Conservation (phyloP, 2,797 vertebrate species). For the Sebastes nivosus region DNA sequence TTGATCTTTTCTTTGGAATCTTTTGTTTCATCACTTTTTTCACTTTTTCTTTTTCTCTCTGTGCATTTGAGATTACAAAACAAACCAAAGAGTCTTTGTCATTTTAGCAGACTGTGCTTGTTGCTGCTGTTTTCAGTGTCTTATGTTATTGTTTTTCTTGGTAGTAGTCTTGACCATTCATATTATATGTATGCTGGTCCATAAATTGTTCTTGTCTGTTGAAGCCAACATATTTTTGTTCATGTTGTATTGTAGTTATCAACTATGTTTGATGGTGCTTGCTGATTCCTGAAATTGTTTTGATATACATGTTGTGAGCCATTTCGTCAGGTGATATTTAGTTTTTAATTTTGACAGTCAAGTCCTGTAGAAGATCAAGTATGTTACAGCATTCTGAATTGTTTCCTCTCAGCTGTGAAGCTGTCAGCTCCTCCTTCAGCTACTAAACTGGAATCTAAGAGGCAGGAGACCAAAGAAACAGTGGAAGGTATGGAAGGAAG, state of each 20-base stretch:
- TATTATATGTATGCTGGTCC: not conserved
- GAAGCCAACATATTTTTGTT: not conserved
- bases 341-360: not conserved
- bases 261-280: not conserved
- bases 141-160: not conserved
- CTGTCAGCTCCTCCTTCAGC: conserved; percentile 18
- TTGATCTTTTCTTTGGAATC: not conserved
- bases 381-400: conserved; percentile 16
- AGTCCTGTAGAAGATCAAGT: not conserved
- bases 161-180: not conserved
- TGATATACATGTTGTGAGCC: not conserved
- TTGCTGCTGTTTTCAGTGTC: not conserved
- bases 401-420: conserved; percentile 53
- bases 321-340: not conserved
- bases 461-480: conserved; percentile 47
- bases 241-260: not conserved
- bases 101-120: not conserved
- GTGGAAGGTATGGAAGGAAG: conserved; percentile 49
- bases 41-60: not conserved
- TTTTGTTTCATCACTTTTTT: not conserved
- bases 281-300: not conserved
- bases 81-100: not conserved
- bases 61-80: conserved; percentile 1
- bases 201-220: not conserved
- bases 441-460: conserved; percentile 41